Evolutionary conservation across 2,797 vertebrate genomes (phyloP).

Genomic region (Phrynocephalus vlangalii): DNA sequence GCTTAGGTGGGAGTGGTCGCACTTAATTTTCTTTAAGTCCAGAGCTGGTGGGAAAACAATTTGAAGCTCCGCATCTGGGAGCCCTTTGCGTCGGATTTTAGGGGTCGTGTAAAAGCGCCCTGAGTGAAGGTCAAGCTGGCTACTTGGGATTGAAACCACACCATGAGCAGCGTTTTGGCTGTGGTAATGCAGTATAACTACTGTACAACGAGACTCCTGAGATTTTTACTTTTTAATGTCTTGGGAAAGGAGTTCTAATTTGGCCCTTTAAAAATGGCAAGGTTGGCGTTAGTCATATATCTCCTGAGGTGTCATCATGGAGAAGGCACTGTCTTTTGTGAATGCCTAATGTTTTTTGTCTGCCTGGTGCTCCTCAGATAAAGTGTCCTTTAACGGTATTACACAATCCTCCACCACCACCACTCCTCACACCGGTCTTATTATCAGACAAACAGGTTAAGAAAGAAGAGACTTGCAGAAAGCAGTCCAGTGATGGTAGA

Average conservation of each 20-base stretch:
- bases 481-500: background rate
- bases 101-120: too few species aligned
- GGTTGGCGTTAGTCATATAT: background rate
- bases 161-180: background rate
- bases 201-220: background rate
- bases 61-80: too few species aligned
- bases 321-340: background rate
- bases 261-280: background rate
- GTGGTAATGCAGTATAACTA: too few species aligned
- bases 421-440: background rate
- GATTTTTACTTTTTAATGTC: background rate
- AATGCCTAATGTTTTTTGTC: background rate
- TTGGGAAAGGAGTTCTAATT: background rate
- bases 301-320: background rate
- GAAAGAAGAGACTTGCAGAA: background rate
- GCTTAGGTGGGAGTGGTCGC: too few species aligned
- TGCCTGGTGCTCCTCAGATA: background rate
- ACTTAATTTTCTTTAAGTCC: too few species aligned
- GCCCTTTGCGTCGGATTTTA: too few species aligned
- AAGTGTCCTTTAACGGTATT: background rate
- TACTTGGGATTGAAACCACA: too few species aligned
- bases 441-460: background rate
- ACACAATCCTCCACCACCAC: too few species aligned
- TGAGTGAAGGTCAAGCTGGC: too few species aligned
- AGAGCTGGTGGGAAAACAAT: too few species aligned